Conservation (phyloP, 1,140 invertebrate genomes). For the Metopolophium dirhodum region DNA sequence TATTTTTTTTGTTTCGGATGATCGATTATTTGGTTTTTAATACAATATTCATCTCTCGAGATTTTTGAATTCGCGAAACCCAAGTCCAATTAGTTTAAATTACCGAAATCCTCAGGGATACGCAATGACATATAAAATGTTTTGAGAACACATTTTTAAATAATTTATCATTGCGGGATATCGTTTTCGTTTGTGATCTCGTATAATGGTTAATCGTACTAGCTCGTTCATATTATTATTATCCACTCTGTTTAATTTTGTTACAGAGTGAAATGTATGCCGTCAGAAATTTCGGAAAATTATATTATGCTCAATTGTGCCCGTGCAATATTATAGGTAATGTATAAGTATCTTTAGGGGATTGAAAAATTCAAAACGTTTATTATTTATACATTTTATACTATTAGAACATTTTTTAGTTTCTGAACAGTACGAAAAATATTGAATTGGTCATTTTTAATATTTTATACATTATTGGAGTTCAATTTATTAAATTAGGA, state of each 20-base stretch:
- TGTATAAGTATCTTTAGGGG: neutral
- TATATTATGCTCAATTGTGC: neutral
- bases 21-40: slow-evolving; percentile 20
- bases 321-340: neutral
- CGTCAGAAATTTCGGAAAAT: neutral
- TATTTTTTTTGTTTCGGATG: neutral
- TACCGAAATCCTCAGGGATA: neutral
- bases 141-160: neutral
- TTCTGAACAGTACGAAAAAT: neutral
- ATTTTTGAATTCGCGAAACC: neutral
- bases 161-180: neutral
- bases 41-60: neutral
- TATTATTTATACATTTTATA: neutral
- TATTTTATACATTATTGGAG: neutral
- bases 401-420: neutral
- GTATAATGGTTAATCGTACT: neutral
- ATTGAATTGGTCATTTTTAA: neutral
- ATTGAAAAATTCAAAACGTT: neutral
- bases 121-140: neutral
- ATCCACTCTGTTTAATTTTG: neutral
- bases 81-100: neutral
- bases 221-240: neutral
- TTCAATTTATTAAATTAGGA: neutral
- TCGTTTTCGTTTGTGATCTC: neutral
- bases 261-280: neutral